These are phyloP conservation scores for Vimba vimba DNA, from an alignment of 2,113 vertebrate species.

Conservation along the genomic window DNA sequence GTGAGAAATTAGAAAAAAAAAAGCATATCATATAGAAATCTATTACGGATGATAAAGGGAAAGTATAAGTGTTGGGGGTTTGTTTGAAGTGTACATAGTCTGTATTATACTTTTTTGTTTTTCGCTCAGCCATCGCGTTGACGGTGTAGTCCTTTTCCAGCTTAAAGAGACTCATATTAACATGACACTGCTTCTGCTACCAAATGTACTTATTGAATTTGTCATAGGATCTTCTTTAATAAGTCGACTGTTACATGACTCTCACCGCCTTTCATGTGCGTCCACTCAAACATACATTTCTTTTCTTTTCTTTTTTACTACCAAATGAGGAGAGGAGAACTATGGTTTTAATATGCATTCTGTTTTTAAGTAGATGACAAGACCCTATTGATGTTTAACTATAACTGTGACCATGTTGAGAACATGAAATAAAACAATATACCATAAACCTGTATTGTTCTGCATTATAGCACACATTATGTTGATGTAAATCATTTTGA, in stretches of 20 bases:
- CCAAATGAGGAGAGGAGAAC: slow-evolving; percentile 76
- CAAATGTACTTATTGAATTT: slow-evolving; percentile 69
- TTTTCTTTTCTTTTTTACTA: slow-evolving; percentile 74
- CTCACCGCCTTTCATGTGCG: slow-evolving; percentile 62
- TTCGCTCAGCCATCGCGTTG: slow-evolving; percentile 75
- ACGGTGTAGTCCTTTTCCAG: slow-evolving; percentile 73
- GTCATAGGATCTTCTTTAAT: slow-evolving; percentile 74
- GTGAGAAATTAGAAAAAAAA: slow-evolving; percentile 58
- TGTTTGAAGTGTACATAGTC: slow-evolving; percentile 79
- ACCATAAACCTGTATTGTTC: slow-evolving; percentile 67
- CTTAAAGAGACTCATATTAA: slow-evolving; percentile 69
- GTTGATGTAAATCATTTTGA: slow-evolving; percentile 1
- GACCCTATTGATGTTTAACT: slow-evolving; percentile 87
- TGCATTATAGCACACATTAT: slow-evolving; percentile 24
- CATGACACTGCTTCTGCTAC: slow-evolving; percentile 72
- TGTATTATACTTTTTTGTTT: slow-evolving; percentile 79
- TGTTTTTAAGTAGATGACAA: slow-evolving; percentile 86
- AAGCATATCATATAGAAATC: slow-evolving; percentile 53
- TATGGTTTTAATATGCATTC: slow-evolving; percentile 88
- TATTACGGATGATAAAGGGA: slow-evolving; percentile 54
- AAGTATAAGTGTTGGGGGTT: slow-evolving; percentile 37
- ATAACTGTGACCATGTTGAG: slow-evolving; percentile 92
- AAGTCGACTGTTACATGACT: slow-evolving; percentile 76
- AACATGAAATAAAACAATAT: slow-evolving; percentile 89
- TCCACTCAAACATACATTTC: slow-evolving; percentile 71